Evolutionary conservation across 2,113 vertebrate species (phyloP).

Genomic region (Neodon shergylaensis): DNA sequence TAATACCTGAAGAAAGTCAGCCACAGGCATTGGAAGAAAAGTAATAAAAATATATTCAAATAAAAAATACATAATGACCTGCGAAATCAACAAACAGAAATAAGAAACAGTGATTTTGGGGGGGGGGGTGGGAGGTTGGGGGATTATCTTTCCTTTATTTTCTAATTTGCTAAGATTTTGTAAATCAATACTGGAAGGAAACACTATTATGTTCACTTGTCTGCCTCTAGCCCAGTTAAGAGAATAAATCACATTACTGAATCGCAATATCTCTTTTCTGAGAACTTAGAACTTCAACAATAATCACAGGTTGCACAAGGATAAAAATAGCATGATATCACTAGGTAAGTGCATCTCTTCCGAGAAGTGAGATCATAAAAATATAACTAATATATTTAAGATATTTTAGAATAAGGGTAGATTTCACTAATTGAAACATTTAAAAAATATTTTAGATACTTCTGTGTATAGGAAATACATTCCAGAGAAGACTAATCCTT

Average conservation of each 20-base stretch:
- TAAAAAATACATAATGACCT: not conserved
- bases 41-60: not conserved
- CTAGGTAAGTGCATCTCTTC: not conserved
- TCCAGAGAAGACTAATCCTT: not conserved
- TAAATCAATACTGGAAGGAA: not conserved
- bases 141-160: not conserved
- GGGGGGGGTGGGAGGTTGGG: too few relatives aligned
- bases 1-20: not conserved
- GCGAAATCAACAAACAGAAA: not conserved
- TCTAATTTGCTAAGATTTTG: not conserved
- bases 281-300: conserved; percentile 24
- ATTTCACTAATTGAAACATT: not conserved
- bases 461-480: not conserved
- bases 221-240: not conserved
- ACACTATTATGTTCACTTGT: too few relatives aligned
- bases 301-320: not conserved
- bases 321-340: not conserved
- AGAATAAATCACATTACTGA: not conserved
- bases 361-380: not conserved
- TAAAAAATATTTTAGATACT: not conserved
- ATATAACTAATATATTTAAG: not conserved
- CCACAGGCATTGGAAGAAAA: not conserved
- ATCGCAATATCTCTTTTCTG: not conserved
- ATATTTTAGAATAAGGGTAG: not conserved
- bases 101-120: not conserved